Evolutionary conservation across 2,797 vertebrate genomes (phyloP).

Genomic region (Trematomus bernacchii): DNA sequence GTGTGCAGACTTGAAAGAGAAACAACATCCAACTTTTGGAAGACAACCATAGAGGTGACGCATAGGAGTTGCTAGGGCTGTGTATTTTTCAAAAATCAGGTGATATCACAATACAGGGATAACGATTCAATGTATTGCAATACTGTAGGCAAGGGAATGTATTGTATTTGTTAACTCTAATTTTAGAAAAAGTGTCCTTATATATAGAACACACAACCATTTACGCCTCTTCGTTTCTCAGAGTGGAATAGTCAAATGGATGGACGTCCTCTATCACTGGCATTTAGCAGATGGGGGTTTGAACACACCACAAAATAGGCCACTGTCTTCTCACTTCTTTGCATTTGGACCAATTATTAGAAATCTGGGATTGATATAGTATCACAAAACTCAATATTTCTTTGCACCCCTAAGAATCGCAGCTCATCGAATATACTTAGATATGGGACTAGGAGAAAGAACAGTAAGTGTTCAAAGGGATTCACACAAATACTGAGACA

Average conservation of each 20-base stretch:
- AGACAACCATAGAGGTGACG: background rate
- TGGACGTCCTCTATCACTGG: background rate
- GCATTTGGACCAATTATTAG: background rate
- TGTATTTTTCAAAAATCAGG: too few relatives aligned
- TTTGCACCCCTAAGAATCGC: background rate
- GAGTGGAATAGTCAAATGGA: background rate
- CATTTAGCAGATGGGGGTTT: background rate
- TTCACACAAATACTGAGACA: constrained; percentile 6
- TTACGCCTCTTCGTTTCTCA: background rate
- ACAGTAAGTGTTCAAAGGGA: constrained; percentile 6
- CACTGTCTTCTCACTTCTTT: background rate
- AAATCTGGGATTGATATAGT: background rate
- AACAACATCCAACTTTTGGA: background rate
- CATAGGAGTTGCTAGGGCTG: background rate
- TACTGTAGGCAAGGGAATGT: too few relatives aligned
- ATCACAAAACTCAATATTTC: background rate
- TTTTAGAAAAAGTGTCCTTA: too few relatives aligned
- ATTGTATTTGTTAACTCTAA: too few relatives aligned
- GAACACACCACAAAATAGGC: background rate
- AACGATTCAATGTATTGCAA: too few relatives aligned
- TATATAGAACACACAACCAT: background rate
- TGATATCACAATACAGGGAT: too few relatives aligned
- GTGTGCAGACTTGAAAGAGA: constrained; percentile 20
- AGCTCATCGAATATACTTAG: background rate
- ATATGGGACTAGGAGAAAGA: constrained; percentile 8